Evolutionary conservation across 2,113 vertebrate species (phyloP).

Genomic region (Prunella himalayana): DNA sequence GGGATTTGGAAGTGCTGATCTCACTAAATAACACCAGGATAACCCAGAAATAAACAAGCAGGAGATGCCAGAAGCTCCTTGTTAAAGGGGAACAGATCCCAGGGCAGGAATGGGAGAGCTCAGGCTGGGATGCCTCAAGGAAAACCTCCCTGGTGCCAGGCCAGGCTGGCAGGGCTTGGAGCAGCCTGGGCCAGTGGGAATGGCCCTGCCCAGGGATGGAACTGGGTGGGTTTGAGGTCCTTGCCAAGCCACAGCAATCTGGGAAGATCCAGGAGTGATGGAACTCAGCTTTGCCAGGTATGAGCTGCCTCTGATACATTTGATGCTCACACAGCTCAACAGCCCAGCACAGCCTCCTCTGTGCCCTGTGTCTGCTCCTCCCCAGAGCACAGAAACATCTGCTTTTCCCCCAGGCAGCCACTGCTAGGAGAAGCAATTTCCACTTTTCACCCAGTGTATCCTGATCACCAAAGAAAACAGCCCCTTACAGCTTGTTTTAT

Average conservation of each 20-base stretch:
- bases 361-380: not conserved
- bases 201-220: not conserved
- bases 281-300: not conserved
- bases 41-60: not conserved
- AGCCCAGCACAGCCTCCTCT: not conserved
- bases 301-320: fast-evolving
- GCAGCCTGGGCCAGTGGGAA: not conserved
- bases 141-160: not conserved
- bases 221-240: not conserved
- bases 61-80: not conserved
- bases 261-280: not conserved
- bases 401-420: not conserved
- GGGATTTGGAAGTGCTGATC: not conserved
- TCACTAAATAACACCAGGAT: not conserved
- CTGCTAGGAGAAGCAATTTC: not conserved
- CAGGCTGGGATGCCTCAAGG: no score
- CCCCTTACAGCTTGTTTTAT: not conserved
- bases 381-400: not conserved
- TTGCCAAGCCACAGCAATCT: not conserved
- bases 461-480: not conserved
- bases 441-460: not conserved
- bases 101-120: fast-evolving
- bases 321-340: not conserved
- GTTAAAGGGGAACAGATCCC: not conserved
- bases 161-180: not conserved